These are phyloP conservation scores for Sceliomorpha sp. DNA, from an alignment of 2,888 invertebrate species.

Conservation along the genomic window DNA sequence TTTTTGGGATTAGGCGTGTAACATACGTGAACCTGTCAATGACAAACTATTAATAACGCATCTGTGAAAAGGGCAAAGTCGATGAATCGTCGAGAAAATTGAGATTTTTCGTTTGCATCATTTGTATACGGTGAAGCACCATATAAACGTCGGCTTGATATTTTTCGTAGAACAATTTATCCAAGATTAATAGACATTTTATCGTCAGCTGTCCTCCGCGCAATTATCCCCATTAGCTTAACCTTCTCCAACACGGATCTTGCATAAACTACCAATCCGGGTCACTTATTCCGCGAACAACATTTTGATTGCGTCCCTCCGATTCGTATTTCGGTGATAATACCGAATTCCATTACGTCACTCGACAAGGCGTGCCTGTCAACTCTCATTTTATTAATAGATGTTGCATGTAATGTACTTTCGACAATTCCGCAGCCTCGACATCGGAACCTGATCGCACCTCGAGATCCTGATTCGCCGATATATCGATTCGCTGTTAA, in stretches of 20 bases:
- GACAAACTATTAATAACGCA: too few species aligned
- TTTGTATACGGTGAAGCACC: too few species aligned
- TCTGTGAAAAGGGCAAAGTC: too few species aligned
- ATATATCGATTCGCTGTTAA: slow-evolving; percentile 49
- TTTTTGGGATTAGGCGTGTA: too few species aligned
- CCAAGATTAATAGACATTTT: too few species aligned
- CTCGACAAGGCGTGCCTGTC: slow-evolving; percentile 39
- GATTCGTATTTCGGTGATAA: slow-evolving; percentile 16
- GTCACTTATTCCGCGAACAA: background rate
- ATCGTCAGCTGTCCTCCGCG: too few species aligned
- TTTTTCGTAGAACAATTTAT: too few species aligned
- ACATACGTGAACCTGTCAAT: too few species aligned
- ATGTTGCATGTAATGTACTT: slow-evolving; percentile 37
- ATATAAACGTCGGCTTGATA: too few species aligned
- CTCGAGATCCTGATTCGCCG: slow-evolving; percentile 29
- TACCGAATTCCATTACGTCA: slow-evolving; percentile 24
- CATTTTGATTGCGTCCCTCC: too few species aligned
- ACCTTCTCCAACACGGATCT: background rate
- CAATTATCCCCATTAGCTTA: slow-evolving; percentile 1
- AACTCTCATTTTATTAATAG: slow-evolving; percentile 45
- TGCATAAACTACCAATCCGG: slow-evolving; percentile 2
- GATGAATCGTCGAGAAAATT: too few species aligned
- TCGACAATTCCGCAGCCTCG: slow-evolving; percentile 33
- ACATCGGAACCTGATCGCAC: slow-evolving; percentile 22
- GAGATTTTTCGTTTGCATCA: too few species aligned